phyloP scores from a whole-genome alignment of 2,113 vertebrate genomes.

The Cyrtonyx montezumae region DNA sequence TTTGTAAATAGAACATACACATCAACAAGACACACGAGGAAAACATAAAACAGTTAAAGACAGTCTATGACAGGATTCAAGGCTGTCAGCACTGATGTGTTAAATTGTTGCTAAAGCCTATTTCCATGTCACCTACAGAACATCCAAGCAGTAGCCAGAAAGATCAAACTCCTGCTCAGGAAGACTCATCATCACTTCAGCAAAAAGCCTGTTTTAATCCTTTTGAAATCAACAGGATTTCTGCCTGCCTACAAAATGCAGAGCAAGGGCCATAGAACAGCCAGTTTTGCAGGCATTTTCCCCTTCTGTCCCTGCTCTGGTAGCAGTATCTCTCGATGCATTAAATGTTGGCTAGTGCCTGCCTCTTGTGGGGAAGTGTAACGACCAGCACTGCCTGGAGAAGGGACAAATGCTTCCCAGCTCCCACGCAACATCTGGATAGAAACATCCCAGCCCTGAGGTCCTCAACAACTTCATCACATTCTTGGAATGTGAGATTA shows the following conservation, averaged over 20 bases:
- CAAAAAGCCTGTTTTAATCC: neutral
- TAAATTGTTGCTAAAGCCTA: slow-evolving; percentile 38
- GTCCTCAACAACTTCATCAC: neutral
- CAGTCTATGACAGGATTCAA: slow-evolving; percentile 43
- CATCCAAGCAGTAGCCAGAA: neutral
- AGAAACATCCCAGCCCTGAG: neutral
- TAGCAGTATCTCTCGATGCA: neutral
- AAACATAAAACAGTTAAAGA: slow-evolving; percentile 56
- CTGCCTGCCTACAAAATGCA: neutral
- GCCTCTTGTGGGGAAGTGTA: neutral
- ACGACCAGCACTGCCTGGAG: neutral
- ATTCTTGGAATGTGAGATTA: accelerated
- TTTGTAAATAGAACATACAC: slow-evolving; percentile 71
- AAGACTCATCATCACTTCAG: neutral
- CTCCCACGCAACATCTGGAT: neutral
- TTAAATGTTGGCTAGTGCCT: neutral
- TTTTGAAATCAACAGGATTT: slow-evolving; percentile 7
- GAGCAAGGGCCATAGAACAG: neutral
- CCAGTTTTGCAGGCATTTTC: neutral
- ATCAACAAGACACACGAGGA: slow-evolving; percentile 64
- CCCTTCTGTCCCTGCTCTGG: neutral
- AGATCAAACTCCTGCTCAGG: neutral
- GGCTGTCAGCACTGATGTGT: slow-evolving; percentile 31
- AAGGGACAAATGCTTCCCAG: neutral
- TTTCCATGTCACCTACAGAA: slow-evolving; percentile 38